Base-by-base conservation (phyloP, 2,888 invertebrate genomes). In the Phymatocera aterrima region DNA sequence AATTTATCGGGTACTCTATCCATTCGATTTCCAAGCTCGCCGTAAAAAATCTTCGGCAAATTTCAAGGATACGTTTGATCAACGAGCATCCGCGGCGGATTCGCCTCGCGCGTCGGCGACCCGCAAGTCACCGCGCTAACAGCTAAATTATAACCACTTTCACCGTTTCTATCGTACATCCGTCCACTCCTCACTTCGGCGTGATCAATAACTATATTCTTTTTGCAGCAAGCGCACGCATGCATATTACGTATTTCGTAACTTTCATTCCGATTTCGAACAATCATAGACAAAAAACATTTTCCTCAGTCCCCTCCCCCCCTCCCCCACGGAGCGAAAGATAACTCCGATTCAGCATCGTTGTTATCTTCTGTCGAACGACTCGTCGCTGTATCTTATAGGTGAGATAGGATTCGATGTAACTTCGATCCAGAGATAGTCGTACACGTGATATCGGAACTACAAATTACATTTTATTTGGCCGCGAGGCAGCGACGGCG, bases 141-240 rank as follows among this genome's bases (percentile, higher is more conserved):
- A 68, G 68, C 24, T 46, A 43, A 46, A 68, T 68, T 68, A n/a
- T n/a, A 46, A 68, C n/a, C 46, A 68, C 68, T 68, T 68, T 68
- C 68, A 46, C 68, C 46, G 28, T 10, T 28, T 31, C 43, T 4
- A 15, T 68, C 24, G 46, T 28, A 46, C 46, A 68, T 68, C 68
- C n/a, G n/a, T n/a, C n/a, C n/a, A n/a, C n/a, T 43, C 28, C 3
- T 68, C 15, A 28, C 24, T 46, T 28, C 28, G n/a, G 43, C n/a
- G 43, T n/a, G 68, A 68, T 68, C 43, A 43, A 46, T 46, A 46
- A 68, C 46, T 18, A 40, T 68, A 24, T 68, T 61, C 18, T 64
- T 18, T 1, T 64, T n/a, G 18, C 5, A 15, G 12, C 28, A 40
- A 5, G 24, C 2, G 21, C 18, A 54, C 8, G 24, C 43, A 24